Evolutionary conservation across 2,888 invertebrate species (phyloP).

Genomic region (Leucania comma): DNA sequence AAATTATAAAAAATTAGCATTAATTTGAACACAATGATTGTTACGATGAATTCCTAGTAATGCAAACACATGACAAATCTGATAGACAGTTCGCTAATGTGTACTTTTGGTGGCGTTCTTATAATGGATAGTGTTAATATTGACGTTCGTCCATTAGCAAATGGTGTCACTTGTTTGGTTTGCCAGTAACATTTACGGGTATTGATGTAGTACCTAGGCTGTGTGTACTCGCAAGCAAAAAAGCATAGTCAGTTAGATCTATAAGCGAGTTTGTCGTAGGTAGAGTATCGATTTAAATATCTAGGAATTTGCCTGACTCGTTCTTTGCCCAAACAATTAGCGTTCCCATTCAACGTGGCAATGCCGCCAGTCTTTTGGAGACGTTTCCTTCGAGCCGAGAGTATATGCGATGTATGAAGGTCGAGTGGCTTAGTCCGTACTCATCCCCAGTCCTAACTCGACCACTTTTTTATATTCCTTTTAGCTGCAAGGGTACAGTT

Average conservation of each 20-base stretch:
- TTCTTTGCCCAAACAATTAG: too few relatives aligned
- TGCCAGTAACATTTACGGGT: slow-evolving; percentile 33
- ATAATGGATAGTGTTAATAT: slow-evolving; percentile 50
- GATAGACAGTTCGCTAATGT: slow-evolving; percentile 28
- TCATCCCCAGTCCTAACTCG: too few relatives aligned
- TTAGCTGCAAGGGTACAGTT: too few relatives aligned
- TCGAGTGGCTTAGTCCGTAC: too few relatives aligned
- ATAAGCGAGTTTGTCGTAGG: not conserved
- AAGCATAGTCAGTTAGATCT: not conserved
- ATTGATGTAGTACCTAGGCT: slow-evolving; percentile 4
- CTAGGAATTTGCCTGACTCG: too few relatives aligned
- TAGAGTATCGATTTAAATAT: too few relatives aligned
- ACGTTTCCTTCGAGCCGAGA: too few relatives aligned
- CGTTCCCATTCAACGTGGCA: too few relatives aligned
- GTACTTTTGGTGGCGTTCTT: slow-evolving; percentile 34
- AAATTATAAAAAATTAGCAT: too few relatives aligned
- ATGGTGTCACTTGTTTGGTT: slow-evolving; percentile 51
- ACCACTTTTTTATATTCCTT: too few relatives aligned
- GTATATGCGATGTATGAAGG: too few relatives aligned
- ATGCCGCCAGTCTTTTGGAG: too few relatives aligned
- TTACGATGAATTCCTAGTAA: not conserved
- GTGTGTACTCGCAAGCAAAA: not conserved
- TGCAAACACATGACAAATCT: not conserved
- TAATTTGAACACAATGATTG: not conserved
- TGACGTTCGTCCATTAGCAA: slow-evolving; percentile 43